Evolutionary conservation across 2,113 vertebrate genomes (phyloP).

Genomic region (Oxyura jamaicensis): DNA sequence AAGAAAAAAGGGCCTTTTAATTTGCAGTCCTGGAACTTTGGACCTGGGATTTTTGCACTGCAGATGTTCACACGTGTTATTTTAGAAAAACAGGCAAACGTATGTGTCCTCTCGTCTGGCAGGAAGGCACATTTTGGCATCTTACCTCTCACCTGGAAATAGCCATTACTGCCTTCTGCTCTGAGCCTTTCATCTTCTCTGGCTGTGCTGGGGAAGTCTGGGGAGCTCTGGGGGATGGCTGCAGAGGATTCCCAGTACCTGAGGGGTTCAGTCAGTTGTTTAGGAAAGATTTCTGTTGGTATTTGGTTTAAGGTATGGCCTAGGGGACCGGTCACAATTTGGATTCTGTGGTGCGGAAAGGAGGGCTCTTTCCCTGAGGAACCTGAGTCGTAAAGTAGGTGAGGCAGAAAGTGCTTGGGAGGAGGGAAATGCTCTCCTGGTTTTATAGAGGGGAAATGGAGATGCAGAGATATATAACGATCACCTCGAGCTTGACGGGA

Average conservation of each 20-base stretch:
- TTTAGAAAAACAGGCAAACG: neutral
- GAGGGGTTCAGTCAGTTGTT: neutral
- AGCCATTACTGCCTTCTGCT: neutral
- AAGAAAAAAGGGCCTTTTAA: neutral
- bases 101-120: neutral
- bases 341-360: neutral
- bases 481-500: neutral
- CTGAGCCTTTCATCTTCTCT: neutral
- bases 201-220: neutral
- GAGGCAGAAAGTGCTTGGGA: neutral
- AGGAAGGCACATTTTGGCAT: neutral
- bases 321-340: neutral
- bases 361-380: neutral
- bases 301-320: neutral
- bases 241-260: neutral
- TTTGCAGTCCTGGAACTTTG: neutral
- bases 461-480: rapidly evolving
- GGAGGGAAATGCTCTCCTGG: rapidly evolving
- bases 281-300: neutral
- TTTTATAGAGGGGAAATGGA: neutral
- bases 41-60: neutral
- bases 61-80: neutral
- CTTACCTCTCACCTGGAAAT: neutral
- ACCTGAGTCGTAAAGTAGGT: neutral
- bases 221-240: neutral